Conservation (phyloP, 2,113 vertebrate species). For the Noctilio leporinus region DNA sequence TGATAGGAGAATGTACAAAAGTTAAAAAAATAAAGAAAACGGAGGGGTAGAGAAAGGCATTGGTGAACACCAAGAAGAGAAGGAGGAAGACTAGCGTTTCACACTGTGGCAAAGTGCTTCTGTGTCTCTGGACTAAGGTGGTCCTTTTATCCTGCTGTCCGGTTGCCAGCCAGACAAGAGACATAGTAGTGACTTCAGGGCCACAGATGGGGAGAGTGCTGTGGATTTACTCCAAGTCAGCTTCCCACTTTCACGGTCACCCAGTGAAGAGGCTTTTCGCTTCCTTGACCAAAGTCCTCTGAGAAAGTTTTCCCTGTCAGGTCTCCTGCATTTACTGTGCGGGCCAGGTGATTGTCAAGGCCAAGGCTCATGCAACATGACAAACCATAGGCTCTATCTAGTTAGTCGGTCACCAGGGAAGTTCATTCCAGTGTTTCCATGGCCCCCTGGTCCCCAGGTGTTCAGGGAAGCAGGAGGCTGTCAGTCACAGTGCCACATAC, state of each 20-base stretch:
- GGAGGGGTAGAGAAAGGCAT: background rate
- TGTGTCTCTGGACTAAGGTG: background rate
- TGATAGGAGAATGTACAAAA: conserved; percentile 52
- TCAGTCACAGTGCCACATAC: conserved; percentile 83
- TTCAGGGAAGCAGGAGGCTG: conserved; percentile 90
- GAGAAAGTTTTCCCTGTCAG: conserved; percentile 94
- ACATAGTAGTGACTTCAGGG: background rate
- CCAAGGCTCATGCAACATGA: conserved; percentile 92
- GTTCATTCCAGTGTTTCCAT: conserved; percentile 92
- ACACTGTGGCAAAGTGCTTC: accelerated
- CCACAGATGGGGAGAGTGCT: background rate
- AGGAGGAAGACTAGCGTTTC: background rate
- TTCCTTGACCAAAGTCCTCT: conserved; percentile 93
- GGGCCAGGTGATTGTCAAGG: conserved; percentile 90
- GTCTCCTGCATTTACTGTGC: conserved; percentile 88
- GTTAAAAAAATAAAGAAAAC: background rate
- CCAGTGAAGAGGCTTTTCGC: conserved; percentile 74
- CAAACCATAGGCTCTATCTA: conserved; percentile 90
- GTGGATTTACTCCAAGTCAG: background rate
- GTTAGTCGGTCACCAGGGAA: conserved; percentile 89
- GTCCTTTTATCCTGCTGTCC: background rate
- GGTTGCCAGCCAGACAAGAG: background rate
- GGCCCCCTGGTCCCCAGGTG: conserved; percentile 86
- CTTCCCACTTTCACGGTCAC: background rate
- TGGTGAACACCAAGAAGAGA: background rate